Conservation (phyloP, 2,797 vertebrate genomes). For the Sternarchorhynchus goeldii region DNA sequence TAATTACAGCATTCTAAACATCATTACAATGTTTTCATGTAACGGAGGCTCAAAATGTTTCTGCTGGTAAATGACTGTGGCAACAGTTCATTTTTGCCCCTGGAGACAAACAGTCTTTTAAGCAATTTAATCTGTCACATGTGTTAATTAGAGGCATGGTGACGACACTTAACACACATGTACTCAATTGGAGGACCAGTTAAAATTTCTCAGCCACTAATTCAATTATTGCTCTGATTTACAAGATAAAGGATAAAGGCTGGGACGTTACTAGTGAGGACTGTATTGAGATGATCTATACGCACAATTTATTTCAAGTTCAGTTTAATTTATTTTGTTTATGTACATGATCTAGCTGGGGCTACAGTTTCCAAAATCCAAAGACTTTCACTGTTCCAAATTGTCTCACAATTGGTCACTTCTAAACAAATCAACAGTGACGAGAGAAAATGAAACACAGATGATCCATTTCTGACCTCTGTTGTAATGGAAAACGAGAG, state of each 20-base stretch:
- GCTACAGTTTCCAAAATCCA: conserved; percentile 24
- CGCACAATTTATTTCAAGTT: not conserved
- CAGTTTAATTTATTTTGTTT: conserved; percentile 38
- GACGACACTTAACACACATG: conserved; percentile 58
- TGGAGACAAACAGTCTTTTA: conserved; percentile 46
- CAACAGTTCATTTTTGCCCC: conserved; percentile 63
- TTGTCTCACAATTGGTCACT: conserved; percentile 44
- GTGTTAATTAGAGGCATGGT: conserved; percentile 67
- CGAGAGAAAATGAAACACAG: conserved; percentile 42
- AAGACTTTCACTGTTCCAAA: conserved; percentile 20
- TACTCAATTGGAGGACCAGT: conserved; percentile 53
- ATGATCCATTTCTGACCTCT: conserved; percentile 34
- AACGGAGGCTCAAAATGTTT: conserved; percentile 35
- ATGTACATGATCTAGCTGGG: conserved; percentile 17
- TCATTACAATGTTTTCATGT: conserved; percentile 21
- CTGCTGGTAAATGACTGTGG: conserved; percentile 55
- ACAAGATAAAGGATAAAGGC: not conserved
- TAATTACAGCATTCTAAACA: conserved; percentile 31
- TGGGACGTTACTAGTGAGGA: not conserved
- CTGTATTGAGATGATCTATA: no score
- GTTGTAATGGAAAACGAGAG: conserved; percentile 29
- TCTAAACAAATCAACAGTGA: conserved; percentile 46
- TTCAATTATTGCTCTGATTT: conserved; percentile 24
- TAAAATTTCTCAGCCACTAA: conserved; percentile 42
- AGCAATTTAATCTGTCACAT: conserved; percentile 68